Conservation (phyloP, 2,113 vertebrate species). For the Leptodactylus fuscus region DNA sequence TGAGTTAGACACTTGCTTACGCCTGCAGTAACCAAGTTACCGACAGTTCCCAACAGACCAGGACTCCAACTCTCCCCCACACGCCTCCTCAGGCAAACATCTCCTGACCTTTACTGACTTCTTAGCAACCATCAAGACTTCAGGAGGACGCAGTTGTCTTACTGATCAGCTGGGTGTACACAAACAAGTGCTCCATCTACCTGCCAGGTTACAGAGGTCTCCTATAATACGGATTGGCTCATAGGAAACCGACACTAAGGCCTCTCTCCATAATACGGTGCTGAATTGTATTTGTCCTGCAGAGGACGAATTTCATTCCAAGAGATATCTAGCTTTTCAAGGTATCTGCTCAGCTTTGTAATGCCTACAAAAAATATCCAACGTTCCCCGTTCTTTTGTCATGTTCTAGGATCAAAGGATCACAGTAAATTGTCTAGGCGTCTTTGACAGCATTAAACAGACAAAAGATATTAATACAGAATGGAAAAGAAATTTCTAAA, state of each 20-base stretch:
- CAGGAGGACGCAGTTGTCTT: neutral
- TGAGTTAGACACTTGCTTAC: neutral
- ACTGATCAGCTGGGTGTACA: neutral
- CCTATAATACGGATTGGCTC: neutral
- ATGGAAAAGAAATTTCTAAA: no score
- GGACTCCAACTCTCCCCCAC: neutral
- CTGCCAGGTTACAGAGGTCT: neutral
- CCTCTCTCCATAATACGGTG: neutral
- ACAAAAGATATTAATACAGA: no score
- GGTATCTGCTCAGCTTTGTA: neutral
- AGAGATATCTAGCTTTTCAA: neutral
- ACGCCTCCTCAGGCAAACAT: slow-evolving; percentile 26
- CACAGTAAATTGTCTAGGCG: neutral
- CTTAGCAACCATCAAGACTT: neutral
- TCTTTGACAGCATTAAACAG: neutral
- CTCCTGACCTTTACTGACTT: slow-evolving; percentile 14
- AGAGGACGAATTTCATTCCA: neutral
- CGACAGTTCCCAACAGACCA: neutral
- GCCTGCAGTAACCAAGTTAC: slow-evolving; percentile 42
- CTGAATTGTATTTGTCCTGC: neutral
- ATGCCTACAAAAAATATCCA: neutral
- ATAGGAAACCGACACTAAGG: neutral
- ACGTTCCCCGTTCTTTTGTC: neutral
- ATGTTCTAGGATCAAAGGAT: no score
- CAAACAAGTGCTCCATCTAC: neutral